Base-by-base conservation (phyloP, 2,113 vertebrate genomes). In the Columba janthina region DNA sequence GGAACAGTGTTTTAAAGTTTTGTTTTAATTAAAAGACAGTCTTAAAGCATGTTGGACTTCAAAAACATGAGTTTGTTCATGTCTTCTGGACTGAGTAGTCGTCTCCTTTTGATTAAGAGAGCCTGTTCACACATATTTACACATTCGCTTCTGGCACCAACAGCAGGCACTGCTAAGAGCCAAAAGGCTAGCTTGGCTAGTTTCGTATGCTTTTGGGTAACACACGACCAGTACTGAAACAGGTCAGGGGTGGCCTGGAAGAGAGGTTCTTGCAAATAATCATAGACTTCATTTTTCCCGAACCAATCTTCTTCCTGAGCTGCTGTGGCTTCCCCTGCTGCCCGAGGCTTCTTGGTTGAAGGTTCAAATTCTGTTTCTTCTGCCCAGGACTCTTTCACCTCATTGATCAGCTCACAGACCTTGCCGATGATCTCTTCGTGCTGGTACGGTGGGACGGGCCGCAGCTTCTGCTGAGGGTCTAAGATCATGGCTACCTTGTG, bases 21-120 rank as follows among this genome's bases (percentile, higher is more conserved):
- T 97, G 46, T 97, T 94, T 88, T 96, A 78, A 95, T 96, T 96
- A 88, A 94, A 97, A 93, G 94, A 79, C 17, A 91, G 94, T 95
- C 97, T 98, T 98, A 99, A 98, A 99, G 99, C 98, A 99, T 99
- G 98, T 99, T 99, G 94, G 99, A 99, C 97, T 99, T 99, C 97
- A 99, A 98, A 97, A 99, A 99, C 98, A 99, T 99, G 69, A 99
- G 99, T 96, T 99, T 99, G 98, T 99, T 99, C 99, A 99, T 99
- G 91, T 99, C 99, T 97, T 99, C 99, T 4, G 98, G 98, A 65
- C 99, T 99, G 73, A 99, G 99, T 94, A 99, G 99, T 66, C 99
- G 98, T 97, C 98, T 98, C 98, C 98, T 98, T 97, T 99, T 99
- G 98, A 99, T 98, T 7, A 99, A 98, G 96, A 99, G 98, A 17